These are phyloP conservation scores for Chaetops frenatus DNA, from an alignment of 2,113 vertebrate species.

Conservation along the genomic window DNA sequence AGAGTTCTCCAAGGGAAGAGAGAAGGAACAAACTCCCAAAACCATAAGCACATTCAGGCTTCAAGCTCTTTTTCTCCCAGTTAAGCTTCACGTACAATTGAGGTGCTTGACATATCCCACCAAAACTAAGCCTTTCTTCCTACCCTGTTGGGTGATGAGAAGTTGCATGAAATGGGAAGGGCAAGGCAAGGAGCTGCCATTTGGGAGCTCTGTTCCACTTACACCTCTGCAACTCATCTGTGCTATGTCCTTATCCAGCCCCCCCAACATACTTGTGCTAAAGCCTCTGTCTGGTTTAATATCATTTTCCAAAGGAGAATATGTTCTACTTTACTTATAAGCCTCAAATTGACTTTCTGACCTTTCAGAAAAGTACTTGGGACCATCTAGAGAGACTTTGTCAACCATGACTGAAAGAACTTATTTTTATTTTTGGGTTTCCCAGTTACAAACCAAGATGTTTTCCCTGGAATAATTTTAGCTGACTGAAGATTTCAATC, in stretches of 20 bases:
- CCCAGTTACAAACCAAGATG: not conserved
- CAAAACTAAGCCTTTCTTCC: not conserved
- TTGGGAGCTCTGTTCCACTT: not conserved
- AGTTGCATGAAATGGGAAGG: not conserved
- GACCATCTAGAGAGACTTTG: not conserved
- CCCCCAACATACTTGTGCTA: not conserved
- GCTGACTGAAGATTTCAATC: not conserved
- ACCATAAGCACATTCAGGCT: not conserved
- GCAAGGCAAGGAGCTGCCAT: not conserved
- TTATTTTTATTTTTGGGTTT: not conserved
- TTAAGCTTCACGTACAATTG: not conserved
- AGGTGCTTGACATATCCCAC: not conserved
- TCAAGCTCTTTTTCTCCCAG: not conserved
- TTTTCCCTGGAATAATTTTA: not conserved
- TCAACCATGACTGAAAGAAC: not conserved
- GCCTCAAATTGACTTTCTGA: not conserved
- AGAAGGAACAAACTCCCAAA: not conserved
- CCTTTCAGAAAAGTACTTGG: not conserved
- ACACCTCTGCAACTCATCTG: not conserved
- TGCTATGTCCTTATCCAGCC: not conserved
- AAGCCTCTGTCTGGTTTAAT: not conserved
- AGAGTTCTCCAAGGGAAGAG: not conserved
- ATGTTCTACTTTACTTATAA: not conserved
- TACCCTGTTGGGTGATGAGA: not conserved
- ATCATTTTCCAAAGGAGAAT: not conserved